Conservation (phyloP, 2,888 invertebrate species). For the Scaptomyza cyrtandrae region DNA sequence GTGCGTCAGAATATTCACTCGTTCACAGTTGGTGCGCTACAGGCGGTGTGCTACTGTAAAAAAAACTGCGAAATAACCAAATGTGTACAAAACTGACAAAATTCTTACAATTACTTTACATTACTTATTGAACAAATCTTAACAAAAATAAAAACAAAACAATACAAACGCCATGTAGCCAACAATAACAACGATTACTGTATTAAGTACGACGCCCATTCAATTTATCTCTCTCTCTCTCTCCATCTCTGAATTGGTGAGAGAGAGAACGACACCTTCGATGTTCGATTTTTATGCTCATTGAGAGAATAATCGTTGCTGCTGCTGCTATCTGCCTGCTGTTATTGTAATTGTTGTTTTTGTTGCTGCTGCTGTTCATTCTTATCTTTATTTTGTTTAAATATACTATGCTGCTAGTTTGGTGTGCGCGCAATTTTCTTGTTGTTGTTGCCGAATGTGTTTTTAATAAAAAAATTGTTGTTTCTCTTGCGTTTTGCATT, state of each 20-base stretch:
- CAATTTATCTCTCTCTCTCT: conserved; percentile 15
- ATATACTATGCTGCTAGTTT: conserved; percentile 4
- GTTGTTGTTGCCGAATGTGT: conserved; percentile 39
- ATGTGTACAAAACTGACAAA: conserved; percentile 3
- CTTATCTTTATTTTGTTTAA: conserved; percentile 31
- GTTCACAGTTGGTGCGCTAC: neutral
- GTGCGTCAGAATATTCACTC: neutral
- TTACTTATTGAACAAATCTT: conserved; percentile 15
- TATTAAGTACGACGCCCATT: conserved; percentile 62
- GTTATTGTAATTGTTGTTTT: conserved; percentile 18
- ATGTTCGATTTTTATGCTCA: conserved; percentile 61
- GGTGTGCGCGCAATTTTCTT: conserved; percentile 27
- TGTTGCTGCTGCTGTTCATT: conserved; percentile 20
- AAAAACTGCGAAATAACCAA: conserved; percentile 4
- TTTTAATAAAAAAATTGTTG: conserved; percentile 32
- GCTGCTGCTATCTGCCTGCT: conserved; percentile 4
- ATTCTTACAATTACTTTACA: neutral
- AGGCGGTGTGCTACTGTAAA: conserved; percentile 2
- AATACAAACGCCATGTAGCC: conserved; percentile 25
- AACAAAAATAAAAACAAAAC: conserved; percentile 34
- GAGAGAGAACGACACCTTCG: conserved; percentile 55
- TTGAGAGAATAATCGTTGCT: conserved; percentile 42
- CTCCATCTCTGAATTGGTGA: conserved; percentile 13
- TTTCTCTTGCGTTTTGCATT: conserved; percentile 24
- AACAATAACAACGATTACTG: conserved; percentile 41